Conservation (phyloP, 2,797 vertebrate species). For the Ispidina picta region DNA sequence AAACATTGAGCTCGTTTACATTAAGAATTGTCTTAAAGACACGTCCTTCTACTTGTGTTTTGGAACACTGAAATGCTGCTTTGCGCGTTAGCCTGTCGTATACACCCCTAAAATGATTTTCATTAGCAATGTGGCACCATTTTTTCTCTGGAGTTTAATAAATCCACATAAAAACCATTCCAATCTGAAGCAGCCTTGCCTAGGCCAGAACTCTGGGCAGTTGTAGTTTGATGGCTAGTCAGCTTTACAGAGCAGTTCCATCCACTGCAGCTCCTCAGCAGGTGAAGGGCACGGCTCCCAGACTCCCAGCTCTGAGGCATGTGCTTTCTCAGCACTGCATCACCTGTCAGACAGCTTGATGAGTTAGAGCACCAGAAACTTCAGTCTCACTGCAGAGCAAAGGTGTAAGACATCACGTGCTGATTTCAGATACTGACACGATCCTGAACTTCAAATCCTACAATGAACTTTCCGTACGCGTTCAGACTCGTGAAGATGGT, state of each 20-base stretch:
- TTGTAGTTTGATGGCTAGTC: too few relatives aligned
- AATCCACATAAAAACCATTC: neutral
- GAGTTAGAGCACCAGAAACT: neutral
- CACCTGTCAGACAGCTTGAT: neutral
- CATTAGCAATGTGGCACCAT: neutral
- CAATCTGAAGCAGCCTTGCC: too few relatives aligned
- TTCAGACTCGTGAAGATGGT: neutral
- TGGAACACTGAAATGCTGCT: neutral
- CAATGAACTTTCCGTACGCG: rapidly evolving
- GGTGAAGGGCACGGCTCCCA: neutral
- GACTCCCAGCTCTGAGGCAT: rapidly evolving
- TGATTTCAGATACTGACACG: neutral
- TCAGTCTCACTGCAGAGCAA: neutral
- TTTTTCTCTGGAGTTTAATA: neutral
- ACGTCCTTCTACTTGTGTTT: rapidly evolving
- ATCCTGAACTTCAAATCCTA: neutral
- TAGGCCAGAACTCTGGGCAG: too few relatives aligned
- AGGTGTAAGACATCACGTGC: neutral
- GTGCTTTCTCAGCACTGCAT: neutral
- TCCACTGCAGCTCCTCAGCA: neutral
- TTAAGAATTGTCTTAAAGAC: neutral
- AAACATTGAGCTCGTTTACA: neutral
- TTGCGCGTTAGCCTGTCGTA: neutral
- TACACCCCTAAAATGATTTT: neutral
- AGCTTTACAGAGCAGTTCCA: neutral